Evolutionary conservation across 30 jellyfish, hydroid and myxozoan species (phyloP), one percentile per base, ranked within the genome.

Genomic region (Aurelia aurita complex sp. Pacific): DNA sequence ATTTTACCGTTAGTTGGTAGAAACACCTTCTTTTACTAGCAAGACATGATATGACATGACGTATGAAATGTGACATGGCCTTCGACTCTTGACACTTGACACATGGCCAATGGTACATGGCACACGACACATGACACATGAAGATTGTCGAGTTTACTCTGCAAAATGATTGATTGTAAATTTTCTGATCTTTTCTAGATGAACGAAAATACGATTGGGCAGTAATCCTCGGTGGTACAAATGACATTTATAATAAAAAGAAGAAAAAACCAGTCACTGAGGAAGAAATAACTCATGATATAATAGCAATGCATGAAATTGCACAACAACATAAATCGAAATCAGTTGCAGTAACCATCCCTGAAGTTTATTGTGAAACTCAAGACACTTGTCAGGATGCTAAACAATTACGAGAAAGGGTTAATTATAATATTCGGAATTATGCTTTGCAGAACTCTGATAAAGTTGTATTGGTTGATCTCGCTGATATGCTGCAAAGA

Each of bases 211-310:
- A 61, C 68, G 96, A 85, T 12, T 94, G 98, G 98, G 83, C 86
- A 17, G 85, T 94, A n/a, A 94, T 94, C 9, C 88, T 94, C 35
- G 98, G 98, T 5, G 98, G 98, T 17, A 94, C 98, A 55, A 94
- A 94, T 67, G 98, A 94, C 51, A 94, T 94, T 16, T 94, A 94
- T 83, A 94, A 94, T 78, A 94, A 85, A 69, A 76, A 81, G 87
- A 79, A 79, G 55, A 87, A 89, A 36, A 89, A 89, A 35, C 87
- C 86, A 7, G 88, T 42, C 19, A 53, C 90, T 2, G 97, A 97
- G 9, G 88, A 66, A 16, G 97, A 74, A 18, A 83, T 94, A 14
- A 76, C 96, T 3, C 95, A 82, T 34, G 88, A 94, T 72, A 83
- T 94, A 3, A 52, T 94, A 0, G 67, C 96, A 50, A 67, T 94